Evolutionary conservation across 2,888 invertebrate species (phyloP).

Genomic region (Philonicus albiceps): DNA sequence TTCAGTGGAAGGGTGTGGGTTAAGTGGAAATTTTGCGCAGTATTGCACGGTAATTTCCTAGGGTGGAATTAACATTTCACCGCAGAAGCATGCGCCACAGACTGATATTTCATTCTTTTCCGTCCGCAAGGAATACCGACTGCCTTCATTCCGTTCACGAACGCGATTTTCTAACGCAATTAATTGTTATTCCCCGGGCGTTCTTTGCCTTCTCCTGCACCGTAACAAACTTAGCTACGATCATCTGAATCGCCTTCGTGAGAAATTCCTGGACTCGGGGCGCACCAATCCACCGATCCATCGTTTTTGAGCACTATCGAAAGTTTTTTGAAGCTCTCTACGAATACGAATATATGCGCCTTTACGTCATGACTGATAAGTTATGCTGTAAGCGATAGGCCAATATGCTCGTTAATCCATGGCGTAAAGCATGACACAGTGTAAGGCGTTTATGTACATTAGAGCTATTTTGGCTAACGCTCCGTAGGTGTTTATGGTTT

Average conservation of each 20-base stretch:
- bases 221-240: neutral
- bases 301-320: neutral
- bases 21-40: neutral
- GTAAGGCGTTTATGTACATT: neutral
- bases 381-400: neutral
- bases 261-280: neutral
- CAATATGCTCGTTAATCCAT: neutral
- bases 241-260: neutral
- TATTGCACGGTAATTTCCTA: neutral
- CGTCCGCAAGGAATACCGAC: slow-evolving; percentile 2
- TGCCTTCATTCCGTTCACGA: slow-evolving; percentile 20
- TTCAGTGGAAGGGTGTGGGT: neutral
- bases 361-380: neutral
- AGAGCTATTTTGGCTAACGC: neutral
- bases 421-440: neutral
- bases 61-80: slow-evolving; percentile 2
- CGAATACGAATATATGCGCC: too few species aligned
- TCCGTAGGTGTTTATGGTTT: neutral
- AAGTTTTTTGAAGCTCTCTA: neutral
- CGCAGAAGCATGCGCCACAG: neutral
- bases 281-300: neutral
- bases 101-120: neutral
- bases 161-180: slow-evolving; percentile 19
- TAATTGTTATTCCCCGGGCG: slow-evolving; percentile 11
- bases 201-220: neutral